Conservation (phyloP, 1,140 invertebrate genomes). For the Galendromus occidentalis region DNA sequence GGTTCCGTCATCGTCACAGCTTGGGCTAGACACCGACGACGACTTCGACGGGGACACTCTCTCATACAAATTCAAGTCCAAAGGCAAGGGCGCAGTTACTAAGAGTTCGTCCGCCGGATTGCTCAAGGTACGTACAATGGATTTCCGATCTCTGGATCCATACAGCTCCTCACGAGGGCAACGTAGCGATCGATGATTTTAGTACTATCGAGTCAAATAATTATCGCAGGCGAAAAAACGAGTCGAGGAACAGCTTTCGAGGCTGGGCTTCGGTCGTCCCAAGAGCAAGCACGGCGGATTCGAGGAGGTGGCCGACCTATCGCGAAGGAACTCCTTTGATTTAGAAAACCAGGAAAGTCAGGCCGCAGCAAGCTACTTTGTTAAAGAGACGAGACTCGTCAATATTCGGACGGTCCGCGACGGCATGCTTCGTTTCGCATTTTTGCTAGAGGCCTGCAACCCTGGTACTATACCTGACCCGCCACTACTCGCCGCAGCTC, state of each 20-base stretch:
- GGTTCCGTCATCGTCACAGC: slow-evolving; percentile 4
- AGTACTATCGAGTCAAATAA: no score
- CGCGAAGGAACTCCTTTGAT: slow-evolving; percentile 57
- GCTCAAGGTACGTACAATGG: background rate
- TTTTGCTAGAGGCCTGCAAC: slow-evolving; percentile 77
- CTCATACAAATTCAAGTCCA: slow-evolving; percentile 19
- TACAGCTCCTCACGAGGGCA: background rate
- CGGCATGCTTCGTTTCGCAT: slow-evolving; percentile 62
- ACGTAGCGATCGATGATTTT: background rate
- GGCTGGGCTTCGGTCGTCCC: slow-evolving; percentile 38
- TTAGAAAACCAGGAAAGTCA: slow-evolving; percentile 36
- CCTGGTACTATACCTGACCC: slow-evolving; percentile 89
- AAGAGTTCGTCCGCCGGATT: slow-evolving; percentile 14
- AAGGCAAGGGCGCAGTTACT: slow-evolving; percentile 15
- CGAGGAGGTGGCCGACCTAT: slow-evolving; percentile 61
- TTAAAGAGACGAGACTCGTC: slow-evolving; percentile 62
- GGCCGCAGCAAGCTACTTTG: slow-evolving; percentile 61
- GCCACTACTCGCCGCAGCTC: slow-evolving; percentile 72
- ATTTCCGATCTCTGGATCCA: background rate
- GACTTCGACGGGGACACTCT: slow-evolving; percentile 2
- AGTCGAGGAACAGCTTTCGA: slow-evolving; percentile 53
- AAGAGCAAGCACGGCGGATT: slow-evolving; percentile 61
- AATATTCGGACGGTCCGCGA: slow-evolving; percentile 46
- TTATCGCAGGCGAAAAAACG: slow-evolving; percentile 54
- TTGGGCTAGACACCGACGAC: slow-evolving; percentile 9